Percentiles rank a stretch among this genome's conserved stretches.
These are phyloP conservation scores for Nothocercus nigrocapillus DNA, from an alignment of 2,113 vertebrate genomes.

Conservation along the genomic window DNA sequence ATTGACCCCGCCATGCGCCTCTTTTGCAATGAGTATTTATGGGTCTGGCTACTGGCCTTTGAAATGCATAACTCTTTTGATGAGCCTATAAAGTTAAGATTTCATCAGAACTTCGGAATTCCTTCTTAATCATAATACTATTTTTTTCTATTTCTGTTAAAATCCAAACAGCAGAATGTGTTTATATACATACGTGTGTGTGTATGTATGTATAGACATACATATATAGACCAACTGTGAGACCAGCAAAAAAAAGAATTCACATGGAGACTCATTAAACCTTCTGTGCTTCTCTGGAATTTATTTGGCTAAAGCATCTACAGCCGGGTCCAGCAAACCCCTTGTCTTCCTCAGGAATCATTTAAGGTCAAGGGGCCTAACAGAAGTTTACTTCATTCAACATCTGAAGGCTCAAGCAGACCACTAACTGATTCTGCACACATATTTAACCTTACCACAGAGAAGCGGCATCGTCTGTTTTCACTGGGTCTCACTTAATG, in stretches of 20 bases:
- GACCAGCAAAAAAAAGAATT: slow-evolving; percentile 38
- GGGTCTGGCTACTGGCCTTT: neutral
- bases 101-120: neutral
- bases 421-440: slow-evolving; percentile 47
- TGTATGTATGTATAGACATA: neutral
- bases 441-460: slow-evolving; percentile 8
- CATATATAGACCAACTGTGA: neutral
- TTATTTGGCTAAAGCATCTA: slow-evolving; percentile 15
- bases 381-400: slow-evolving; percentile 36
- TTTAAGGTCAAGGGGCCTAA: slow-evolving; percentile 31
- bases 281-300: slow-evolving; percentile 52
- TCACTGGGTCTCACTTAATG: neutral
- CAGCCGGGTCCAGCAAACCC: slow-evolving; percentile 34
- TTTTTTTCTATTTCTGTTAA: neutral
- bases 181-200: neutral
- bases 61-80: neutral
- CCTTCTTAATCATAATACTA: neutral
- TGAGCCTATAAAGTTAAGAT: neutral
- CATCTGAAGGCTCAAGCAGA: slow-evolving; percentile 4
- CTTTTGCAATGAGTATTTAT: neutral
- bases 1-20: neutral
- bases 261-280: slow-evolving; percentile 28
- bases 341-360: slow-evolving; percentile 42
- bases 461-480: neutral
- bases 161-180: slow-evolving; percentile 1